A percentile compares a stretch with the other conserved stretches of the same genome.
Evolutionary conservation across 2,113 vertebrate species (phyloP).

Genomic region (Spizaetus ornatus): DNA sequence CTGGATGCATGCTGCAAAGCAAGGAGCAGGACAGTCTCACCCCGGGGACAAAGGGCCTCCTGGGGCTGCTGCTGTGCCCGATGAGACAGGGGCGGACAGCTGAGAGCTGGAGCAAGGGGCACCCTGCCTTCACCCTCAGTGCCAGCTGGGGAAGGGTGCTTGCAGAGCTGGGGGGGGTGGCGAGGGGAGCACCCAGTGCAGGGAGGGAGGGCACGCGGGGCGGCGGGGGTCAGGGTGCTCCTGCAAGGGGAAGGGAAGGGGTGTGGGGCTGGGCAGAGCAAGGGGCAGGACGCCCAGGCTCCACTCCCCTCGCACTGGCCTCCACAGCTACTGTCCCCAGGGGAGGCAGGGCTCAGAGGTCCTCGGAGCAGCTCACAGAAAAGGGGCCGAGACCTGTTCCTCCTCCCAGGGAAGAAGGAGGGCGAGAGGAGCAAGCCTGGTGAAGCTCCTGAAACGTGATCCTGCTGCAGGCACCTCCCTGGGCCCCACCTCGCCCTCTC

Average conservation of each 20-base stretch:
- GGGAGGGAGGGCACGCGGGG: neutral
- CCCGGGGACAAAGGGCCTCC: neutral
- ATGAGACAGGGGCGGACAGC: neutral
- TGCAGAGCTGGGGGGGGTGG: neutral
- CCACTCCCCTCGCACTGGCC: neutral
- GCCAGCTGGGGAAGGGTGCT: neutral
- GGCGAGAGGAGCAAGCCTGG: neutral
- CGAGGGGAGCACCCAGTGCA: neutral
- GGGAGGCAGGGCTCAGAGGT: conserved; percentile 15
- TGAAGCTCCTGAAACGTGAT: conserved; percentile 34
- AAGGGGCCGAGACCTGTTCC: neutral
- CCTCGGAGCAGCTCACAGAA: rapidly evolving
- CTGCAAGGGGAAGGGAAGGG: neutral
- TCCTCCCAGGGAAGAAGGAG: neutral
- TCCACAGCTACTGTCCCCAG: neutral
- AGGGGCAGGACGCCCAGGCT: neutral
- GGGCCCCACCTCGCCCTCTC: conserved; percentile 39
- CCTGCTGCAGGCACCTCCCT: conserved; percentile 38
- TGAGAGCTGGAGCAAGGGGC: neutral
- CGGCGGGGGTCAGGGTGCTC: neutral
- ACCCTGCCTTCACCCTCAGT: neutral
- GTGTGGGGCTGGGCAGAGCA: neutral
- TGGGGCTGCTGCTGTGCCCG: neutral
- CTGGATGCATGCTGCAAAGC: neutral
- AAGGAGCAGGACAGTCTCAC: neutral